Base-by-base conservation (phyloP, 2,113 vertebrate genomes). In the Proteles cristata region DNA sequence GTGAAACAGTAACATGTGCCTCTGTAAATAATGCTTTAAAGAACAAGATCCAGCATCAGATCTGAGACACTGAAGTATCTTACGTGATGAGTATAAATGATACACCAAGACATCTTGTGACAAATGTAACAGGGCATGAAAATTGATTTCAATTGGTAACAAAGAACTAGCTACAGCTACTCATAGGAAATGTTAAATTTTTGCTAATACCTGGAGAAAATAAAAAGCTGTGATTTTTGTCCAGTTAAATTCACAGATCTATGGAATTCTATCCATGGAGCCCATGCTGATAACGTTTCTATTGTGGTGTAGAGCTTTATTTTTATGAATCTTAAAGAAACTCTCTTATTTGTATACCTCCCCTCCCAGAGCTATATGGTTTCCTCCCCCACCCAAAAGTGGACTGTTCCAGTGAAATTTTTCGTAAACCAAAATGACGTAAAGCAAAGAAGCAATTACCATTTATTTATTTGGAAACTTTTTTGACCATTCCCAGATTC, bases 181-280 rank as follows among this genome's bases (percentile, higher is more conserved):
- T 66, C 35, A 43, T 81, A 58, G 50, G 71, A 93, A 71, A 73
- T 68, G 33, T 23, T 55, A 55, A 35, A 50, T 58, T 93, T 81
- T 90, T 63, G 61, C 82, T 74, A 66, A 93, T 89, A 23, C 3
- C 68, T 90, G 74, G 50, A 77, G 71, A 69, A 95, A 69, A 97
- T 65, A 26, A 48, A 85, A 39, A 95, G 31, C 66, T 65, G 11
- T 45, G 31, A 48, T 16, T 89, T 90, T 66, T 91, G 45, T 31
- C 43, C 35, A 55, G 8, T 65, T 88, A 74, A 48, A 86, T 69
- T 93, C 58, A 39, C 26, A 61, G 45, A 90, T 16, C 19, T 25
- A 28, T 33, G 55, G 19, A 68, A 69, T 45, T 93, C 25, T 65
- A 17, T 39, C 71, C 55, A 50, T 5, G 4, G 33, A 71, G 19